Evolutionary conservation across 2,797 vertebrate species (phyloP).

Genomic region (Adrianichthys oophorus): DNA sequence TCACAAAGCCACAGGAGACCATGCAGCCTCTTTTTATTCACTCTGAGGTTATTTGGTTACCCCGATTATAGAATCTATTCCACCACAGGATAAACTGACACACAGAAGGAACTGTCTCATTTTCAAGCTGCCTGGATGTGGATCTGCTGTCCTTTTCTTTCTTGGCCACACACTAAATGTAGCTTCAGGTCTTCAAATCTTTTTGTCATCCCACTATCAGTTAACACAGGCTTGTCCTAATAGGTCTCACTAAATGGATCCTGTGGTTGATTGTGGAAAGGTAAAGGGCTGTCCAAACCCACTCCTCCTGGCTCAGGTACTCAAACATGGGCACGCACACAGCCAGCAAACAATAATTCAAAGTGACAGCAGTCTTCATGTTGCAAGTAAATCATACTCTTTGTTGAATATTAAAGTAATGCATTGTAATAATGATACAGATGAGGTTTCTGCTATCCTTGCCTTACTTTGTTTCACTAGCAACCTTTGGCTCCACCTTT

Average conservation of each 20-base stretch:
- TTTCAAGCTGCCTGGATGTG: conserved; percentile 54
- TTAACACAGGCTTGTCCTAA: conserved; percentile 58
- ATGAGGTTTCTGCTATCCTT: background rate
- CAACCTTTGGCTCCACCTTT: no score
- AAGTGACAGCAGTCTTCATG: conserved; percentile 38
- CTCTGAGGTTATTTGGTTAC: conserved; percentile 76
- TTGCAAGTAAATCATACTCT: conserved; percentile 5
- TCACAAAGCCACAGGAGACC: conserved; percentile 71
- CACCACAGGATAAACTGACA: conserved; percentile 42
- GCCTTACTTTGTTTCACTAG: background rate
- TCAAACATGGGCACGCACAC: conserved; percentile 20
- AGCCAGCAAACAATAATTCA: conserved; percentile 23
- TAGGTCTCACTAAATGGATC: conserved; percentile 75
- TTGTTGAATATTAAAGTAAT: background rate
- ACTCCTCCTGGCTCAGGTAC: conserved; percentile 47
- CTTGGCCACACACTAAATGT: conserved; percentile 50
- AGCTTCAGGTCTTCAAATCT: conserved; percentile 46
- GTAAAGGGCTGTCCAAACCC: conserved; percentile 53
- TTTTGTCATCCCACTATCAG: conserved; percentile 61
- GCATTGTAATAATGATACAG: conserved; percentile 1
- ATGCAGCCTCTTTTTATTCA: conserved; percentile 70
- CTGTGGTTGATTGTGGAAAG: conserved; percentile 69
- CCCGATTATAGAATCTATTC: conserved; percentile 54
- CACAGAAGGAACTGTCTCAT: conserved; percentile 48
- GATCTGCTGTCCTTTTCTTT: conserved; percentile 27